Conservation (phyloP, 2,888 invertebrate species). For the Netelia virgata region DNA sequence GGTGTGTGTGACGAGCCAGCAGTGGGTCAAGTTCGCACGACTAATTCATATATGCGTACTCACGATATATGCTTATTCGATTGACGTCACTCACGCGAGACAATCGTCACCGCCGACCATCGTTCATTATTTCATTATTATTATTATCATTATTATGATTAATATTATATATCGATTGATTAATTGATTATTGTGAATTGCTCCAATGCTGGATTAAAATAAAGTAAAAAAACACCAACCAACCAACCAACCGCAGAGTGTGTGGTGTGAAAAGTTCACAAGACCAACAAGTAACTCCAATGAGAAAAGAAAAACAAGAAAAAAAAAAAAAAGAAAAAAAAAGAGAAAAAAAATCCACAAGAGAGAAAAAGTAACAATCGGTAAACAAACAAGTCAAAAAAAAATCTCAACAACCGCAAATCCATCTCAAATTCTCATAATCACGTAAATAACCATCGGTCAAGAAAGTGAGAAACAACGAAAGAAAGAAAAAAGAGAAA, state of each 20-base stretch:
- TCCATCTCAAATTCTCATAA: constrained; percentile 80
- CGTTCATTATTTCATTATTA: constrained; percentile 55
- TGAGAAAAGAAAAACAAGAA: constrained; percentile 73
- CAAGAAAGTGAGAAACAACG: constrained; percentile 74
- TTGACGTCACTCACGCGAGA: constrained; percentile 63
- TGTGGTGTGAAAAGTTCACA: constrained; percentile 63
- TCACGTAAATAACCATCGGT: constrained; percentile 76
- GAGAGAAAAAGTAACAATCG: constrained; percentile 75
- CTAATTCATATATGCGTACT: constrained; percentile 57
- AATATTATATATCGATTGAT: constrained; percentile 47
- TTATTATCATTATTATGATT: constrained; percentile 61
- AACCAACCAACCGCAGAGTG: constrained; percentile 71
- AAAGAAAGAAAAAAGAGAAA: constrained; percentile 74
- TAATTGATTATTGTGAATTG: constrained; percentile 69
- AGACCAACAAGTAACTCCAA: constrained; percentile 62
- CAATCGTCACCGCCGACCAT: constrained; percentile 57
- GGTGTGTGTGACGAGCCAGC: constrained; percentile 54
- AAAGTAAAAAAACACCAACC: constrained; percentile 63
- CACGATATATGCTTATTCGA: constrained; percentile 61
- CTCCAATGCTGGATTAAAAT: constrained; percentile 69
- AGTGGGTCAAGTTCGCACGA: constrained; percentile 65
- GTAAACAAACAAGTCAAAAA: constrained; percentile 73
- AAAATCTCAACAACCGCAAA: constrained; percentile 83
- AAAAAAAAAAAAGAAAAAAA: constrained; percentile 71
- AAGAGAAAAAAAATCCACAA: constrained; percentile 72